Evolutionary conservation across 2,797 vertebrate genomes (phyloP).

Genomic region (Pempheris klunzingeri): DNA sequence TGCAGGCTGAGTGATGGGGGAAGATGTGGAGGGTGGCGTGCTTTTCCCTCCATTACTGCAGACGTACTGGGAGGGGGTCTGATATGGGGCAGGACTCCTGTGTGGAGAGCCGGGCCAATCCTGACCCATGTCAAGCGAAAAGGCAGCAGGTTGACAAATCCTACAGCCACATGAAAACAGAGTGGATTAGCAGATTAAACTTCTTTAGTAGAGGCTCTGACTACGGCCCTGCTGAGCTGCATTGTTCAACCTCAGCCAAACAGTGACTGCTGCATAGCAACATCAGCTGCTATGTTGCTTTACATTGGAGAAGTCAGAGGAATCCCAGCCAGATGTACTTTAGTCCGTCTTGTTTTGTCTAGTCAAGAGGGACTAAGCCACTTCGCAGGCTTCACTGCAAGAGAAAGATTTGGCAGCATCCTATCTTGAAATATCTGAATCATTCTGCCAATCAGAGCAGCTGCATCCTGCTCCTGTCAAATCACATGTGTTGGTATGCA

Average conservation of each 20-base stretch:
- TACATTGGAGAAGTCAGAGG: slow-evolving; percentile 52
- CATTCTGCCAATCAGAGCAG: slow-evolving; percentile 38
- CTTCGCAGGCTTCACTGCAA: background rate
- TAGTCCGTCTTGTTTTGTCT: slow-evolving; percentile 24
- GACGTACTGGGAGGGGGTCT: slow-evolving; percentile 56
- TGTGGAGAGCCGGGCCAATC: slow-evolving; percentile 50
- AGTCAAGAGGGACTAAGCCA: slow-evolving; percentile 5
- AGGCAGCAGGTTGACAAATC: slow-evolving; percentile 76
- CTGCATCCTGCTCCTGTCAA: slow-evolving; percentile 54
- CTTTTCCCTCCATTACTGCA: slow-evolving; percentile 49
- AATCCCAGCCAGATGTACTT: slow-evolving; percentile 62
- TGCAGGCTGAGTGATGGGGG: slow-evolving; percentile 69
- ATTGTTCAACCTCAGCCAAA: slow-evolving; percentile 61
- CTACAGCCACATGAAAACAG: slow-evolving; percentile 78
- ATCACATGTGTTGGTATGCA: slow-evolving; percentile 39
- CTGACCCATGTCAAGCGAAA: slow-evolving; percentile 73
- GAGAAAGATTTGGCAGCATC: slow-evolving; percentile 6
- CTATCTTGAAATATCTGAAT: slow-evolving; percentile 25
- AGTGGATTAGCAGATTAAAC: slow-evolving; percentile 79
- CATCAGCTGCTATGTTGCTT: slow-evolving; percentile 59
- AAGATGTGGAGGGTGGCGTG: slow-evolving; percentile 29
- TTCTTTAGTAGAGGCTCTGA: slow-evolving; percentile 51
- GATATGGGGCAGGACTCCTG: slow-evolving; percentile 60
- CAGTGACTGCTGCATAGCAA: slow-evolving; percentile 57
- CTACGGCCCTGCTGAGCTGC: slow-evolving; percentile 51